Conservation (phyloP, 2,113 vertebrate genomes). For the Sphyrna mokarran region DNA sequence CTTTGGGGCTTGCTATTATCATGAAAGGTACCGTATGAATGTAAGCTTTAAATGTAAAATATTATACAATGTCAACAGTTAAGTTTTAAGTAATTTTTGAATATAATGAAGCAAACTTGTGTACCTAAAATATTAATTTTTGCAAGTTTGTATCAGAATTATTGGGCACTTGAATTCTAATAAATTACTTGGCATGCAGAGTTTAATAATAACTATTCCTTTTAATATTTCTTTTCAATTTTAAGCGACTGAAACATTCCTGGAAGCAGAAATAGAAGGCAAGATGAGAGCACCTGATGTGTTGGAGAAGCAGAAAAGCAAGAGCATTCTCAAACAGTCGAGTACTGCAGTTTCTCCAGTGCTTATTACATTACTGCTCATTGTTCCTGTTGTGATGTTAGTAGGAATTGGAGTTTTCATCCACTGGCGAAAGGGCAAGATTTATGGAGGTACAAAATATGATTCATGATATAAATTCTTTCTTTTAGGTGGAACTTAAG, state of each 20-base stretch:
- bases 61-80: not conserved
- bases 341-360: conserved; percentile 62
- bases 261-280: conserved; percentile 68
- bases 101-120: not conserved
- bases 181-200: not conserved
- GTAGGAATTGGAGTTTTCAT: conserved; percentile 70
- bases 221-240: conserved; percentile 48
- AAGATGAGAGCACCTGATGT: conserved; percentile 55
- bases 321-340: conserved; percentile 50
- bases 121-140: not conserved
- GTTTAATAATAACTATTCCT: not conserved
- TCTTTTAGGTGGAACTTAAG: not conserved
- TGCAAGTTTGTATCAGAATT: not conserved
- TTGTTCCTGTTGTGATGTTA: conserved; percentile 73
- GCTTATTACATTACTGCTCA: conserved; percentile 78
- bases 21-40: not conserved
- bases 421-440: conserved; percentile 77
- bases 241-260: conserved; percentile 69
- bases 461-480: not conserved
- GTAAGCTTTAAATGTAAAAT: not conserved
- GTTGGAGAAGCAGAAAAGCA: conserved; percentile 55
- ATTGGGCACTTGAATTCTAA: not conserved
- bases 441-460: conserved; percentile 59
- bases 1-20: not conserved
- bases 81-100: not conserved